These are phyloP conservation scores for Stictocephala bisonia DNA, from an alignment of 2,888 invertebrate species.

Conservation along the genomic window DNA sequence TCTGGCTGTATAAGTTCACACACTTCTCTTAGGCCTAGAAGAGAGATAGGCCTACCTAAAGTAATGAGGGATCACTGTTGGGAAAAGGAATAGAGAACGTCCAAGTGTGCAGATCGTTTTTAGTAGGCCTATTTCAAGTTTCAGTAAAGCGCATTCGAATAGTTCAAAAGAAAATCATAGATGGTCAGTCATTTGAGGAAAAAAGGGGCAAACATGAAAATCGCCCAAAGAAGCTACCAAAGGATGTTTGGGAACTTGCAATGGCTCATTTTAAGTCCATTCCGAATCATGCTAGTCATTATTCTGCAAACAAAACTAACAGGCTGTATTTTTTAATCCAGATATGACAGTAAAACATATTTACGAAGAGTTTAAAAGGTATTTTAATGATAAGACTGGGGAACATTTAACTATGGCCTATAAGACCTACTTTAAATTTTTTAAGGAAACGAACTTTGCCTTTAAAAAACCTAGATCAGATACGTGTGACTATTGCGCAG, in stretches of 20 bases:
- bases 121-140: constrained; percentile 1
- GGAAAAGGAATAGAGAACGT: too few relatives aligned
- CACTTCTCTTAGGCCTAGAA: background rate
- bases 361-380: constrained; percentile 34
- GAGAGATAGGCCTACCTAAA: background rate
- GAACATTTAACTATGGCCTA: constrained; percentile 44
- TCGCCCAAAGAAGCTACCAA: constrained; percentile 41
- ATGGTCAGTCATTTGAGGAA: constrained; percentile 30
- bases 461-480: constrained; percentile 50
- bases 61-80: background rate
- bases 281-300: too few relatives aligned
- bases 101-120: too few relatives aligned
- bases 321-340: constrained; percentile 44
- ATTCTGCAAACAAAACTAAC: constrained; percentile 27
- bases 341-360: constrained; percentile 38
- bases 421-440: constrained; percentile 52
- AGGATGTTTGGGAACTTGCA: constrained; percentile 36
- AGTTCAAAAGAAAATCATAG: constrained; percentile 26
- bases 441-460: constrained; percentile 48
- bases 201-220: constrained; percentile 47
- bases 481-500: constrained; percentile 51
- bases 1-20: too few relatives aligned
- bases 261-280: too few relatives aligned
- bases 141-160: background rate
- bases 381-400: constrained; percentile 39